Evolutionary conservation across 2,888 invertebrate species (phyloP), one percentile per base, ranked within the genome.

Genomic region (Tetragnatha montana): DNA sequence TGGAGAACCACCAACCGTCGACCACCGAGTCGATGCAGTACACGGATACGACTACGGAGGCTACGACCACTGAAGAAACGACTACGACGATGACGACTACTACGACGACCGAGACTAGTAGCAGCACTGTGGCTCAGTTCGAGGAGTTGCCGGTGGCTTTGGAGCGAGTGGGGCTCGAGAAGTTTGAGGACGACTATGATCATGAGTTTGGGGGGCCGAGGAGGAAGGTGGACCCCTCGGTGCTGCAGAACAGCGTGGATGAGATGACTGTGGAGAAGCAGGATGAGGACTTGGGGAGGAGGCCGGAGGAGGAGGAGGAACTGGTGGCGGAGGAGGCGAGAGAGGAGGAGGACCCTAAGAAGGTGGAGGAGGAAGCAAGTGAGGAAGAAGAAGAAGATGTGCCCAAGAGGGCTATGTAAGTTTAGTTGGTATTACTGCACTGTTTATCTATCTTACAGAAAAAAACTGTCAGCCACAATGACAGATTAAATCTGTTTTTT

Each of bases 331-430:
- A 83, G 22, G 79, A 60, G 47, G 71, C 88, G 10, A 73, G 22
- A 1, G 79, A 79, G 21, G 88, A 84, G 22, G 21, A 35, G 35
- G 35, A 35, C 35, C 35, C 35, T 1, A 35, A 35, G 35, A 4
- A 1, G 10, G 79, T 50, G 4, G 79, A 79, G 21, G 88, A 84
- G 21, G 82, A 70, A 50, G 21, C 19, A 4, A 71, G 70, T 8
- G 88, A 84, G 21, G 83, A 83, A 69, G 47, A 87, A 3, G 70
- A 83, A 8, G 90, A 89, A 21, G 84, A 85, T 35, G 80, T 87
- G 10, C 90, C 90, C 0, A 87, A 87, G 80, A 83, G 90, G 47
- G 90, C 87, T 51, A 87, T 90, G 90, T 90, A 84, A 90, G 90
- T 90, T 35, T 35, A 35, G 35, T 35, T 1, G 35, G 35, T 35